phyloP scores from a whole-genome alignment of 2,113 vertebrate genomes.

The Muntiacus reevesi region DNA sequence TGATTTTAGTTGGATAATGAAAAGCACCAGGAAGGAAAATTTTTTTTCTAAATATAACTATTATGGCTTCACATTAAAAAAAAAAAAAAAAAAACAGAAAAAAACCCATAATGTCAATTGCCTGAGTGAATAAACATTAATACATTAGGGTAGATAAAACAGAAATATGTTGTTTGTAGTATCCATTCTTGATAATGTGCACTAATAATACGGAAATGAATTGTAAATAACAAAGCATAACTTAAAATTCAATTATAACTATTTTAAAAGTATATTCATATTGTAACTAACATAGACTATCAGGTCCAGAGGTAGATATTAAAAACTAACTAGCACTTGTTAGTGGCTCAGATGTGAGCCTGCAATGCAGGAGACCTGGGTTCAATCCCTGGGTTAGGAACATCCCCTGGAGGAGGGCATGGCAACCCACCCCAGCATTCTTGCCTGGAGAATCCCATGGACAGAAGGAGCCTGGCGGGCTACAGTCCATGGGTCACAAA shows the following conservation, averaged over 20 bases:
- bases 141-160: neutral
- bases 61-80: neutral
- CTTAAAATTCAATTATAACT: neutral
- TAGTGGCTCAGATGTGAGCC: neutral
- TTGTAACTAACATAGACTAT: neutral
- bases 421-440: neutral
- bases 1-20: neutral
- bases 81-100: neutral
- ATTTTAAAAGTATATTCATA: neutral
- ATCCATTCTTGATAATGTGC: neutral
- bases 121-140: neutral
- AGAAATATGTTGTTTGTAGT: neutral
- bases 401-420: neutral
- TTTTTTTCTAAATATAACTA: conserved; percentile 4
- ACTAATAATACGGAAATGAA: neutral
- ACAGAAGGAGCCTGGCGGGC: neutral
- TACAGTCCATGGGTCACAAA: neutral
- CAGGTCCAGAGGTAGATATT: neutral
- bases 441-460: neutral
- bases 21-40: neutral
- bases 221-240: conserved; percentile 3
- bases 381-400: neutral
- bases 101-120: neutral
- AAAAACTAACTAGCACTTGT: neutral
- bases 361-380: neutral